These are phyloP conservation scores for Mythimna lalbum DNA, from an alignment of 2,888 invertebrate genomes.

Conservation along the genomic window DNA sequence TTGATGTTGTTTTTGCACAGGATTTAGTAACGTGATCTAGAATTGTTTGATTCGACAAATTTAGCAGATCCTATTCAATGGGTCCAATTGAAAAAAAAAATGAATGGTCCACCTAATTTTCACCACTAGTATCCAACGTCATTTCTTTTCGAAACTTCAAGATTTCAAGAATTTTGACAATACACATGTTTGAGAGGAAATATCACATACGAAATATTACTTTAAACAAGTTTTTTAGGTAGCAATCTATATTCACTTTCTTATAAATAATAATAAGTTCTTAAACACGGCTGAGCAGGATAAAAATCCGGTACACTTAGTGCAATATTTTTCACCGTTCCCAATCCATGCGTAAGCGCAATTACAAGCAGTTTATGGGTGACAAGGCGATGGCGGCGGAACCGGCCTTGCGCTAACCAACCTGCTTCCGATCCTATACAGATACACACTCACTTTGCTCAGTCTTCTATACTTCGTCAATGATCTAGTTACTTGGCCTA, in stretches of 20 bases:
- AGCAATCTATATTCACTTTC: not conserved
- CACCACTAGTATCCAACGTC: not conserved
- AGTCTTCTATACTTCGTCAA: constrained; percentile 61
- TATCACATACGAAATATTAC: no score
- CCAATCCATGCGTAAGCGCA: constrained; percentile 70
- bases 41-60: not conserved
- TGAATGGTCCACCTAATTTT: not conserved
- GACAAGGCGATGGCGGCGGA: constrained; percentile 61
- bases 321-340: constrained; percentile 68
- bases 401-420: constrained; percentile 67
- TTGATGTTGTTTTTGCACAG: not conserved
- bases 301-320: constrained; percentile 42
- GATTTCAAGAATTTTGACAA: not conserved
- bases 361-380: constrained; percentile 67
- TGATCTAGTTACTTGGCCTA: constrained; percentile 62
- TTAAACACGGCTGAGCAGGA: constrained; percentile 14
- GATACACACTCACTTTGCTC: constrained; percentile 55
- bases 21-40: not conserved
- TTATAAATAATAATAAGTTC: constrained; percentile 7
- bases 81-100: no score
- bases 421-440: constrained; percentile 65
- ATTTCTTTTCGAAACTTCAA: not conserved
- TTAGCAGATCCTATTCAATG: not conserved
- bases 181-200: no score
- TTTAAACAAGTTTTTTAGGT: no score